phyloP scores from a whole-genome alignment of 2,113 vertebrate genomes.

The Elaphurus davidianus region DNA sequence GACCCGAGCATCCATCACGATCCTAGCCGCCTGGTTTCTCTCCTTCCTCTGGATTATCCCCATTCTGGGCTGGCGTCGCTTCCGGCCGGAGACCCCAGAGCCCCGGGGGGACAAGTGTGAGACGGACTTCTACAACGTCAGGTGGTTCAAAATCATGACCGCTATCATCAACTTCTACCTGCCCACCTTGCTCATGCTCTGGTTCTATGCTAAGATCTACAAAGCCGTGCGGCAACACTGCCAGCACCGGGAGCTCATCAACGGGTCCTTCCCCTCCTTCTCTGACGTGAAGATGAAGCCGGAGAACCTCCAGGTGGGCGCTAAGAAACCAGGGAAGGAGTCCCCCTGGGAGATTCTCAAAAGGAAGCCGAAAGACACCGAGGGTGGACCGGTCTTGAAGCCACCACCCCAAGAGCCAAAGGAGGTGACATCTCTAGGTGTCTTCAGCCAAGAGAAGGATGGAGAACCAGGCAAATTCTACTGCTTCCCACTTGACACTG shows the following conservation, averaged over 20 bases:
- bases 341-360: constrained; percentile 46
- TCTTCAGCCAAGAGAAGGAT: background rate
- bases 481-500: constrained; percentile 62
- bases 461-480: background rate
- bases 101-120: constrained; percentile 83
- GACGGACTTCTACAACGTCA: constrained; percentile 92
- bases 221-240: constrained; percentile 88
- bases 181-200: constrained; percentile 93
- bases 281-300: background rate
- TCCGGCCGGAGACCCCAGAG: constrained; percentile 30
- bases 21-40: constrained; percentile 90
- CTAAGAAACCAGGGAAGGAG: constrained; percentile 49
- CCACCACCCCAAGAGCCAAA: background rate
- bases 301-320: constrained; percentile 42
- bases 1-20: constrained; percentile 86
- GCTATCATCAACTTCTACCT: constrained; percentile 95
- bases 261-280: constrained; percentile 71
- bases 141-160: constrained; percentile 94
- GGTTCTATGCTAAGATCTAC: constrained; percentile 94
- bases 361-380: constrained; percentile 13
- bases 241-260: constrained; percentile 84
- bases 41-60: constrained; percentile 93
- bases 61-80: constrained; percentile 89
- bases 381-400: background rate
- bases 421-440: background rate